These are phyloP conservation scores for Cyclina sinensis DNA, from an alignment of 1,140 invertebrate species.

Conservation along the genomic window DNA sequence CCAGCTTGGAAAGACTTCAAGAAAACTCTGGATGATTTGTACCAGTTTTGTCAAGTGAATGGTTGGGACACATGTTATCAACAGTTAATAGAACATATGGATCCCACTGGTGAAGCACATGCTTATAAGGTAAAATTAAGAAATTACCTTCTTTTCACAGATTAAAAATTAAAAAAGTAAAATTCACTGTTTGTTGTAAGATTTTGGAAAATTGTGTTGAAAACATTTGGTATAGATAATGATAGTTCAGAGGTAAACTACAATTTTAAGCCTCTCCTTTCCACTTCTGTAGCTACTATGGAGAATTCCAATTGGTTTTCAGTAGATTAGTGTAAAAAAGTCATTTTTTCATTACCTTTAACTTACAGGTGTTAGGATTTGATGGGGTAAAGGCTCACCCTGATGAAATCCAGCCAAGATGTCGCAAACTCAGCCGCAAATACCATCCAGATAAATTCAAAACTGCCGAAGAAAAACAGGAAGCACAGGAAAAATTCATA, in stretches of 20 bases:
- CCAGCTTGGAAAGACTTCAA: slow-evolving; percentile 92
- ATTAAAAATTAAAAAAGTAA: too few relatives aligned
- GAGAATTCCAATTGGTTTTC: too few relatives aligned
- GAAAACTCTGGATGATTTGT: slow-evolving; percentile 92
- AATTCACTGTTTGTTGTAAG: too few relatives aligned
- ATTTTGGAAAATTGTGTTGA: too few relatives aligned
- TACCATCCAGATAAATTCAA: slow-evolving; percentile 97
- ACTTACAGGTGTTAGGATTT: slow-evolving; percentile 91
- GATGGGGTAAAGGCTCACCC: slow-evolving; percentile 90
- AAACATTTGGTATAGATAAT: too few relatives aligned
- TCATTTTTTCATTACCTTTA: too few relatives aligned
- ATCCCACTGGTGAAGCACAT: slow-evolving; percentile 96
- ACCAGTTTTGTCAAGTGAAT: slow-evolving; percentile 91
- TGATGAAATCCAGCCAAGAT: slow-evolving; percentile 94
- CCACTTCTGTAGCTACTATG: too few relatives aligned
- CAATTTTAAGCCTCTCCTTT: too few relatives aligned
- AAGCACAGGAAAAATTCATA: slow-evolving; percentile 95
- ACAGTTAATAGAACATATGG: slow-evolving; percentile 93
- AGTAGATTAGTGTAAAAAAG: too few relatives aligned
- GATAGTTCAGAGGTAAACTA: too few relatives aligned
- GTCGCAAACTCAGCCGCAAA: slow-evolving; percentile 93
- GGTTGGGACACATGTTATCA: slow-evolving; percentile 94
- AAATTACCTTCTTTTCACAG: background rate
- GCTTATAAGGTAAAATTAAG: slow-evolving; percentile 91
- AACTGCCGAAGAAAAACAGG: slow-evolving; percentile 87